Base-by-base conservation (phyloP, 2,888 invertebrate species). In the Cheilosia urbana region DNA sequence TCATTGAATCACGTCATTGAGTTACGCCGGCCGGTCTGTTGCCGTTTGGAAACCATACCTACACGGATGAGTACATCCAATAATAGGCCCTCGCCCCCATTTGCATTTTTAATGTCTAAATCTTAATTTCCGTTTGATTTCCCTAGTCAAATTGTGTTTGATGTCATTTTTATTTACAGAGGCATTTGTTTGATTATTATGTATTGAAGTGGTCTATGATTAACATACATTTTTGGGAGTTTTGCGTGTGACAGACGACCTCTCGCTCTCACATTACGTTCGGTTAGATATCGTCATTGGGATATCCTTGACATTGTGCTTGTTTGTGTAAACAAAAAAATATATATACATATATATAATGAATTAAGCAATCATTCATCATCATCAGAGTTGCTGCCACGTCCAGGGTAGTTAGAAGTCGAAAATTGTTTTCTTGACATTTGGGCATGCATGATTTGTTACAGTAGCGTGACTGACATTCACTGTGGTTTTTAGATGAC, bases 361-460 rank as follows among this genome's bases (percentile, higher is more conserved):
- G 30, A 73, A 78, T 83, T 83, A 78, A 73, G 83, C 57, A 78
- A 83, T 83, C 83, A 79, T 78, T 83, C 73, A 73, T 78, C 78
- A 73, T 83, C 73, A 73, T 78, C 78, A 73, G 81, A 55, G 21
- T 24, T 53, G 47, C 66, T 66, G 62, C 62, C 77, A 60, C 69
- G 68, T 55, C 55, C 40, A 30, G 34, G 69, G 65, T 45, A 42
- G 66, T 45, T 42, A 57, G 68, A 63, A 53, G 65, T 73, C 55
- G 55, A 34, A 58, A 76, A 76, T 68, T 66, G 76, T 68, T 76
- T 76, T 76, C 66, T 78, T 78, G 83, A 73, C 83, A 78, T 83
- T 83, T 68, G 78, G 78, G 78, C 68, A 83, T 73, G 83, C 83
- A 83, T 78, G 83, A 83, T 83, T 83, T 73, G 78, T 78, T 78